These are phyloP conservation scores for Heliopora coerulea DNA, from an alignment of 92 coral and sea anemone species.

Conservation along the genomic window DNA sequence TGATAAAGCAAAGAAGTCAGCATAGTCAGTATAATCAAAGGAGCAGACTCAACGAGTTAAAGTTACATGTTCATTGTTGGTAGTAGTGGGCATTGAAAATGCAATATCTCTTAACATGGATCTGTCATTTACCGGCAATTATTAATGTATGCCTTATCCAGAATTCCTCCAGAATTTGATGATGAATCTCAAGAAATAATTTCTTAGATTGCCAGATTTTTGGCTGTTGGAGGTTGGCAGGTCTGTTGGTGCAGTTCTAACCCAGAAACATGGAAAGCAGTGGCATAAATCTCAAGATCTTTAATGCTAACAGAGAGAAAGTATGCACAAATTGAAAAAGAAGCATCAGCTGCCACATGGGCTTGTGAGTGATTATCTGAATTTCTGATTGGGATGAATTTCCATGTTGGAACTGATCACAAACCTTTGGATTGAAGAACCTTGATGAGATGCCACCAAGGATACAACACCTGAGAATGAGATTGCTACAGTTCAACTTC, in stretches of 20 bases:
- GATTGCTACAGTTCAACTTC: constrained; percentile 46
- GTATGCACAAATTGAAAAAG: constrained; percentile 6
- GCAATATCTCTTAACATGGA: no score
- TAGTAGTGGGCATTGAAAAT: no score
- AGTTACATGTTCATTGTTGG: no score
- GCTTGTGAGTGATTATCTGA: constrained; percentile 1
- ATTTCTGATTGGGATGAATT: background rate
- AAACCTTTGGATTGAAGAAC: background rate
- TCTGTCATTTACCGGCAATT: no score
- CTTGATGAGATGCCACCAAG: constrained; percentile 41
- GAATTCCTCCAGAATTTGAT: no score
- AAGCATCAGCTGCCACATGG: background rate
- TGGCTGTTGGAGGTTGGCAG: no score
- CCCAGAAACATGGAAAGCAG: constrained; percentile 11
- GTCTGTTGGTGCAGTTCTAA: constrained; percentile 25
- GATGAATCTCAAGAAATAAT: no score
- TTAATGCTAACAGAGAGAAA: background rate
- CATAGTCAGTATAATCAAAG: no score
- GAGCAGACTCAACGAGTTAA: no score
- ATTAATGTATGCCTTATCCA: no score
- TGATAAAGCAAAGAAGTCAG: no score
- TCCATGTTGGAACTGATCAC: constrained; percentile 1
- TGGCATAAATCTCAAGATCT: background rate
- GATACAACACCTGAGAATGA: constrained; percentile 47
- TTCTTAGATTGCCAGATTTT: no score